A percentile compares a stretch with the other conserved stretches of the same genome.
These are phyloP conservation scores for Stylophora pistillata DNA, from an alignment of 64 coral and sea anemone species.

Conservation along the genomic window DNA sequence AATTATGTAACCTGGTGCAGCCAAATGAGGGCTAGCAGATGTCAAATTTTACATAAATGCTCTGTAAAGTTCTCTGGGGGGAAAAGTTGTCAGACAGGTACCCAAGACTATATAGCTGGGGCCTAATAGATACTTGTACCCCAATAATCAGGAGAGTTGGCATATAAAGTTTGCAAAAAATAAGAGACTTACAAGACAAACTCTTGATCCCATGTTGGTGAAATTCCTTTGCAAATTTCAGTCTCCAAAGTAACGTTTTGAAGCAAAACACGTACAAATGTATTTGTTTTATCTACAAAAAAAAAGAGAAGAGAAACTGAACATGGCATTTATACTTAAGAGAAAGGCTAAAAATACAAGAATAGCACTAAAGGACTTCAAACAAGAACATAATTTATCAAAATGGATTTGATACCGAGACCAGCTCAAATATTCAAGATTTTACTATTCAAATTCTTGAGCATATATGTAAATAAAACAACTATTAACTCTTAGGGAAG, in stretches of 20 bases:
- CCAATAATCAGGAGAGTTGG: background rate
- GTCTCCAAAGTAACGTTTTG: slow-evolving; percentile 67
- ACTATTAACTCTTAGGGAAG: background rate
- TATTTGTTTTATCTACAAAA: slow-evolving; percentile 48
- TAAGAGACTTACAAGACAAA: slow-evolving; percentile 76
- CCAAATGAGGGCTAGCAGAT: too few relatives aligned
- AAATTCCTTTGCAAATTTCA: slow-evolving; percentile 46
- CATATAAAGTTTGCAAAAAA: background rate
- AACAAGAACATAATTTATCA: too few relatives aligned
- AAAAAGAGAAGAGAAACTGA: background rate
- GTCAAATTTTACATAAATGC: too few relatives aligned
- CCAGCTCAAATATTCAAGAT: background rate
- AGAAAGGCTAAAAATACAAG: too few relatives aligned
- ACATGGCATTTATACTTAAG: too few relatives aligned
- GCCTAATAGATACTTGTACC: too few relatives aligned
- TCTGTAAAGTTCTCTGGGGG: too few relatives aligned
- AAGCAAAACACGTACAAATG: slow-evolving; percentile 71
- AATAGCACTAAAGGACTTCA: too few relatives aligned
- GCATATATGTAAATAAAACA: background rate
- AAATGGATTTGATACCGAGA: too few relatives aligned
- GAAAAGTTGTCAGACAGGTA: too few relatives aligned
- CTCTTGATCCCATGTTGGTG: slow-evolving; percentile 67
- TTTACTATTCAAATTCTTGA: background rate
- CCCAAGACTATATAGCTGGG: too few relatives aligned
- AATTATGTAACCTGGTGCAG: too few relatives aligned